These are phyloP conservation scores for Poeciliopsis gracilis DNA, from an alignment of 2,797 vertebrate species.

Conservation along the genomic window DNA sequence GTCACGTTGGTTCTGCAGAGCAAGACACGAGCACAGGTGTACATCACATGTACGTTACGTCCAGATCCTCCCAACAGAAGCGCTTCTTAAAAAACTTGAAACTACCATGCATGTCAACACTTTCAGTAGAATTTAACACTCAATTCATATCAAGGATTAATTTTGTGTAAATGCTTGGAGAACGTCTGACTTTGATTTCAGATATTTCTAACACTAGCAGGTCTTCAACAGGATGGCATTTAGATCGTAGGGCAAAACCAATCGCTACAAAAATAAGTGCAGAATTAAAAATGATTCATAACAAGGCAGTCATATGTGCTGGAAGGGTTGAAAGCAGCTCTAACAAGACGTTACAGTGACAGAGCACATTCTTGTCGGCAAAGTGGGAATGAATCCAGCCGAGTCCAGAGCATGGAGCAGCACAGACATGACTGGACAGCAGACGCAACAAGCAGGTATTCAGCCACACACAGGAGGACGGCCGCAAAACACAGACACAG, in stretches of 20 bases:
- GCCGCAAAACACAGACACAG: conserved; percentile 52
- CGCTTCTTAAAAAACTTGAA: conserved; percentile 8
- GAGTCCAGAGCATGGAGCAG: conserved; percentile 38
- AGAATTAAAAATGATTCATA: conserved; percentile 35
- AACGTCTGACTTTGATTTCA: not conserved
- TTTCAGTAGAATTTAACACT: not conserved
- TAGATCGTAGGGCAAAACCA: conserved; percentile 5
- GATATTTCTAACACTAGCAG: not conserved
- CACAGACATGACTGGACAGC: conserved; percentile 41
- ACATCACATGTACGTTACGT: conserved; percentile 8
- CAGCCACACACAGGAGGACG: conserved; percentile 60
- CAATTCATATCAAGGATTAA: not conserved
- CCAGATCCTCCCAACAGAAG: conserved; percentile 9
- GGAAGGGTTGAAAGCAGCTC: conserved; percentile 31
- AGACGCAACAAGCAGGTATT: conserved; percentile 50
- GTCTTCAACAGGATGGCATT: conserved; percentile 10
- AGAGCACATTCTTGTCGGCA: conserved; percentile 37
- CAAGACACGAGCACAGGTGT: conserved; percentile 31
- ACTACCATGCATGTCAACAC: conserved; percentile 10
- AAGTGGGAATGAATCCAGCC: conserved; percentile 44
- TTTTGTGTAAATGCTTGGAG: not conserved
- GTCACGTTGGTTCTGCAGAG: conserved; percentile 92
- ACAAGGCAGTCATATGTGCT: conserved; percentile 18
- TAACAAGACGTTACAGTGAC: conserved; percentile 27
- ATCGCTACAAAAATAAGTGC: conserved; percentile 27